Conservation (phyloP, 92 coral and sea anemone genomes). For the Siderastrea radians region DNA sequence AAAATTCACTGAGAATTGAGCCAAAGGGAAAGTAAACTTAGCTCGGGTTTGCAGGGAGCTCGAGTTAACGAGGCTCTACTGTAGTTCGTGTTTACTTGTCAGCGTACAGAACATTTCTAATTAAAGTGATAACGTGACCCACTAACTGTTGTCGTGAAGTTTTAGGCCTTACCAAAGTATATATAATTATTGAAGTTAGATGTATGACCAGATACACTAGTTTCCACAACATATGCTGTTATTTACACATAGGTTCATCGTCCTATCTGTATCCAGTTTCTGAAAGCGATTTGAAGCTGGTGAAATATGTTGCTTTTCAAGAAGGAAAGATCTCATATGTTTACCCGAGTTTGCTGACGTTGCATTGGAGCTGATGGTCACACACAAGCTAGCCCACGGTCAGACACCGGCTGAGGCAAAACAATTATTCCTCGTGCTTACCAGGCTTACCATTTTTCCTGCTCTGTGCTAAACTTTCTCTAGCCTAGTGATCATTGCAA, state of each 20-base stretch:
- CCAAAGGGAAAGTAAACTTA: too few species aligned
- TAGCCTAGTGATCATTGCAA: not conserved
- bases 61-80: too few species aligned
- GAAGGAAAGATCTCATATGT: slow-evolving; percentile 43
- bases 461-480: not conserved
- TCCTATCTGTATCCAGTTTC: slow-evolving; percentile 43
- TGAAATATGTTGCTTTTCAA: slow-evolving; percentile 37
- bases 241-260: slow-evolving; percentile 15
- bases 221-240: not conserved
- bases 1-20: too few species aligned
- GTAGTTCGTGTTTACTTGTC: not conserved
- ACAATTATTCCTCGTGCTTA: slow-evolving; percentile 37
- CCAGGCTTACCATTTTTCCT: slow-evolving; percentile 13
- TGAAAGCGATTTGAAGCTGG: slow-evolving; percentile 27
- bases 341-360: slow-evolving; percentile 53
- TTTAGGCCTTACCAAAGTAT: not conserved
- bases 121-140: not conserved
- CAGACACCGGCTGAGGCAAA: slow-evolving; percentile 48
- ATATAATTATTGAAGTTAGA: not conserved
- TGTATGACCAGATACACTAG: not conserved
- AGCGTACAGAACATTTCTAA: not conserved
- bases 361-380: slow-evolving; percentile 47
- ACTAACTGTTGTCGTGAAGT: not conserved
- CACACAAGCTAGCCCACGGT: slow-evolving; percentile 46
- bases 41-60: too few species aligned